Conservation (phyloP, 2,888 invertebrate genomes). For the Altica lythri region DNA sequence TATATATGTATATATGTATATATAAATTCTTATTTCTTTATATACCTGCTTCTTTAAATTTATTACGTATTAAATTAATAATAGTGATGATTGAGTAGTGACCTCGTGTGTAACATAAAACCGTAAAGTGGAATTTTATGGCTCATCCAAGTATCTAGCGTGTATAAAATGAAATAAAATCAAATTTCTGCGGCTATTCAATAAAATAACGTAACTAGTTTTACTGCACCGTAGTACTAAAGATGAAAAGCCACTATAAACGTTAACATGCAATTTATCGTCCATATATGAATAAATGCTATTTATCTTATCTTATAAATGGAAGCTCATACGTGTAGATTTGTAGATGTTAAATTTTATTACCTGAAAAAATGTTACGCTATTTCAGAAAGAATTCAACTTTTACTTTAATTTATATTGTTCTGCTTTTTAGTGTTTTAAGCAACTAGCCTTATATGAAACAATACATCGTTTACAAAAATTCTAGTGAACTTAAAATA, state of each 20-base stretch:
- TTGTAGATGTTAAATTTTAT: conserved; percentile 14
- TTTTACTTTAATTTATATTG: no score
- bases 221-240: conserved; percentile 11
- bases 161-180: conserved; percentile 23
- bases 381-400: no score
- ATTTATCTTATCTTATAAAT: conserved; percentile 23
- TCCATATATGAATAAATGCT: conserved; percentile 12
- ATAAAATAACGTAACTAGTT: conserved; percentile 26
- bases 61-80: no score
- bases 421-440: no score
- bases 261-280: conserved; percentile 18
- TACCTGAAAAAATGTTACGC: conserved; percentile 1
- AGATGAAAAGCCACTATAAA: conserved; percentile 15
- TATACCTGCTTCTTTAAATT: no score
- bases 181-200: conserved; percentile 33
- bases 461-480: no score
- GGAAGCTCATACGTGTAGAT: conserved; percentile 5
- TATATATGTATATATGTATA: no score
- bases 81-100: no score
- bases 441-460: no score
- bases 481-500: no score
- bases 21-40: no score
- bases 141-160: neutral
- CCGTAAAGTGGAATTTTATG: neutral
- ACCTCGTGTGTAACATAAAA: no score